Percentiles rank a stretch among this genome's conserved stretches.
These are phyloP conservation scores for Lumbricus terrestris DNA, from an alignment of 2,888 invertebrate genomes.

Conservation along the genomic window DNA sequence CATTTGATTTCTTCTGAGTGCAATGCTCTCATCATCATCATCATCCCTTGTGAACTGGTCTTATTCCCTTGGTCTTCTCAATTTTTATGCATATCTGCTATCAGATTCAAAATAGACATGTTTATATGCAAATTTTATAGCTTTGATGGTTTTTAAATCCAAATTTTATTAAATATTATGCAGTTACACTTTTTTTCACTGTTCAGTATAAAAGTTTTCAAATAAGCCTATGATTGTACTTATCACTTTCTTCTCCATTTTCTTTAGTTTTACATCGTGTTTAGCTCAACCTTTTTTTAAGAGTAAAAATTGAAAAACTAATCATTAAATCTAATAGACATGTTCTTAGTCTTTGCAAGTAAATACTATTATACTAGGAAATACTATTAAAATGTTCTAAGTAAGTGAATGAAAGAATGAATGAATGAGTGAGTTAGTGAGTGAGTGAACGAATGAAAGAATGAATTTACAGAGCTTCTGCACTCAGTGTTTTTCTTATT, in stretches of 20 bases:
- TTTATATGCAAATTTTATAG: neutral
- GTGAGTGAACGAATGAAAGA: too few species aligned
- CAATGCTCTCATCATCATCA: too few species aligned
- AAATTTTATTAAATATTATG: neutral
- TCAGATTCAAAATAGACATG: too few species aligned
- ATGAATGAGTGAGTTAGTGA: neutral
- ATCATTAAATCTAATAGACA: neutral
- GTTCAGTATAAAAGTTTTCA: neutral
- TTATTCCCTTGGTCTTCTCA: too few species aligned
- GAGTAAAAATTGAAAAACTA: neutral
- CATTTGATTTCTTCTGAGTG: neutral
- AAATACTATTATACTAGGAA: neutral
- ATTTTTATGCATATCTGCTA: too few species aligned
- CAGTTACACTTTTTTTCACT: neutral
- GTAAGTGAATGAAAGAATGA: neutral
- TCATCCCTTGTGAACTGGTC: too few species aligned
- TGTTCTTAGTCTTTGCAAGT: neutral
- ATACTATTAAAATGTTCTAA: neutral
- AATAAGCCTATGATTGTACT: neutral
- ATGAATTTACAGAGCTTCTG: too few species aligned
- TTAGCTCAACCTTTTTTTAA: neutral
- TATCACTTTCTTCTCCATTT: neutral
- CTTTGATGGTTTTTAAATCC: neutral
- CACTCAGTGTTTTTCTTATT: neutral
- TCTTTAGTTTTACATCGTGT: neutral